Evolutionary conservation across 92 coral and sea anemone genomes (phyloP).

Genomic region (Umimayanthus chanpuru): DNA sequence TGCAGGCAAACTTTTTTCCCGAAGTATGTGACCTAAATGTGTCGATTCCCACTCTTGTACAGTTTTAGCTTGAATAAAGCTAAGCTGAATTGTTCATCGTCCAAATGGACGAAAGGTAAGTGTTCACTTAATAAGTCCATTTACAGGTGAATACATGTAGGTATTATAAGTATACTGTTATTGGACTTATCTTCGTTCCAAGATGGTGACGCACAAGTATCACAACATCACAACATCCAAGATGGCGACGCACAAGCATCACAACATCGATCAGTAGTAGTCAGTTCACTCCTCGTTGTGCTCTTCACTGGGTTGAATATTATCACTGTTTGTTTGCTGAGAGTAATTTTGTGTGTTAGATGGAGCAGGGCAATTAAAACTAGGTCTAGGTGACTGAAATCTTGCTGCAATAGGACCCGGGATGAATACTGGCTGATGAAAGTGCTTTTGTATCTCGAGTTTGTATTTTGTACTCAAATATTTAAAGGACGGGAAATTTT

Average conservation of each 20-base stretch:
- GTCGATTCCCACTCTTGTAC: too few species aligned
- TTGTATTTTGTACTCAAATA: too few species aligned
- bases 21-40: too few species aligned
- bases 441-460: too few species aligned
- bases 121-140: neutral
- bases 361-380: too few species aligned
- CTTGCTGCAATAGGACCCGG: neutral
- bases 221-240: neutral
- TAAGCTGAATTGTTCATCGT: constrained; percentile 3
- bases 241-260: constrained; percentile 4
- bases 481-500: too few species aligned
- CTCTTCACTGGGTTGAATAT: too few species aligned
- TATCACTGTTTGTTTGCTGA: too few species aligned
- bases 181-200: constrained; percentile 4
- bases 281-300: too few species aligned
- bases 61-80: constrained; percentile 7
- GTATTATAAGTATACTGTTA: constrained; percentile 3
- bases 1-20: too few species aligned
- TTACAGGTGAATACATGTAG: constrained; percentile 3
- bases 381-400: too few species aligned
- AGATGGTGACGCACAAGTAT: neutral
- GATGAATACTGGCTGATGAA: neutral
- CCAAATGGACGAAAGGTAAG: constrained; percentile 1
- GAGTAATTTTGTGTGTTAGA: too few species aligned
- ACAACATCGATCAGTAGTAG: neutral